Conservation (phyloP, 2,797 vertebrate species). For the Simalia tracyae region DNA sequence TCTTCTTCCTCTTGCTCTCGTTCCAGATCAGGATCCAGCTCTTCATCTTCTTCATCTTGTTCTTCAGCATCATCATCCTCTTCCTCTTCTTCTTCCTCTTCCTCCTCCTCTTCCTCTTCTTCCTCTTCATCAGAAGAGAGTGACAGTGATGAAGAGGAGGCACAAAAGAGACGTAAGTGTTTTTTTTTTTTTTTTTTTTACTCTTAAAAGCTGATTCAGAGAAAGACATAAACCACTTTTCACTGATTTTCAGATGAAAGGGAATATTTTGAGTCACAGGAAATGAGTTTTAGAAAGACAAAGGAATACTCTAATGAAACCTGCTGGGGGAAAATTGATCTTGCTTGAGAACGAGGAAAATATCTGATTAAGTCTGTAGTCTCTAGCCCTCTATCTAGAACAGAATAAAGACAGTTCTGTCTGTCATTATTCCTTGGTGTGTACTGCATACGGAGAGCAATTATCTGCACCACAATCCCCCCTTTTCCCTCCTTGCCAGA, state of each 20-base stretch:
- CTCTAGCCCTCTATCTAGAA: not conserved
- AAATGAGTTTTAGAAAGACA: not conserved
- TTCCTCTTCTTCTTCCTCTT: conserved; percentile 91
- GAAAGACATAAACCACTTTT: not conserved
- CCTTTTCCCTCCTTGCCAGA: no score
- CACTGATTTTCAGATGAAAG: not conserved
- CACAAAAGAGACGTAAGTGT: conserved; percentile 87
- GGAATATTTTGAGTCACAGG: not conserved
- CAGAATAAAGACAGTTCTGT: not conserved
- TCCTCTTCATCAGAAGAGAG: conserved; percentile 93
- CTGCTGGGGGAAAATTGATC: not conserved
- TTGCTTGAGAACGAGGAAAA: not conserved
- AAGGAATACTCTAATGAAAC: not conserved
- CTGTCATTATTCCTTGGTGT: not conserved
- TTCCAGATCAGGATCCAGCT: conserved; percentile 86
- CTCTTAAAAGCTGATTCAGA: not conserved
- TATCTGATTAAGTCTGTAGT: not conserved
- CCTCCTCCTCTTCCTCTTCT: conserved; percentile 79
- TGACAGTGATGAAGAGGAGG: conserved; percentile 87
- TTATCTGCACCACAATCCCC: not conserved
- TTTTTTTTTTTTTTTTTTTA: not conserved
- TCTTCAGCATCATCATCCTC: conserved; percentile 88
- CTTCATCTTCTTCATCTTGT: conserved; percentile 89
- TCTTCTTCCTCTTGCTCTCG: conserved; percentile 88
- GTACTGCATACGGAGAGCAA: not conserved